phyloP scores from a whole-genome alignment of 2,888 invertebrate genomes.

The Drepanosiphum platanoidis region DNA sequence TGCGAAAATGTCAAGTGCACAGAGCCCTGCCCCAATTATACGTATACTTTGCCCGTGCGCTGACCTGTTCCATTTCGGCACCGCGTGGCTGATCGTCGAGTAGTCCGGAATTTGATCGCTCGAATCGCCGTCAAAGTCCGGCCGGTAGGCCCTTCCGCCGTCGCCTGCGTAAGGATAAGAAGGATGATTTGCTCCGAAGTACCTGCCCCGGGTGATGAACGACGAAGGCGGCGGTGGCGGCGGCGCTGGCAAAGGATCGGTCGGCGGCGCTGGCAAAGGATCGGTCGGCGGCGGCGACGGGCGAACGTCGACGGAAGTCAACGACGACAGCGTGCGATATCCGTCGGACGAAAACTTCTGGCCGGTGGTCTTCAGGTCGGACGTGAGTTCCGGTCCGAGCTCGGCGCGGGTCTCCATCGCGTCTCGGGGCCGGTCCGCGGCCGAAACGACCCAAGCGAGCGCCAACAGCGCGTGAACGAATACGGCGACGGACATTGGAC shows the following conservation, averaged over 20 bases:
- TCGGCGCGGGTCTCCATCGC: background rate
- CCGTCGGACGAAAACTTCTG: slow-evolving; percentile 18
- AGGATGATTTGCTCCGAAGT: background rate
- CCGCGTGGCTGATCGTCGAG: background rate
- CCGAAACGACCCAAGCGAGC: background rate
- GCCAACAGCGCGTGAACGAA: background rate
- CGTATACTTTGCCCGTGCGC: background rate
- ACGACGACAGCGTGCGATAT: slow-evolving; percentile 1
- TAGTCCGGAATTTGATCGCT: background rate
- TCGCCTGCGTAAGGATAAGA: background rate
- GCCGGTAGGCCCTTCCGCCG: background rate
- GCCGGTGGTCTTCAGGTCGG: slow-evolving; percentile 1
- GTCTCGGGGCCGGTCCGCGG: slow-evolving; percentile 1
- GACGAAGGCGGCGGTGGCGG: background rate
- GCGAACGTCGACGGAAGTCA: background rate
- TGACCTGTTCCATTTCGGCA: slow-evolving; percentile 23
- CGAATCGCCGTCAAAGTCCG: background rate
- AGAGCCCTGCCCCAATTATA: too few species aligned
- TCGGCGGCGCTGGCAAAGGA: background rate
- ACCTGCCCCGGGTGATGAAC: background rate
- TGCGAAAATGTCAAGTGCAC: too few species aligned
- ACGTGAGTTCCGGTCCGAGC: background rate
- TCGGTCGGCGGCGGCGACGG: background rate
- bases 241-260: background rate
- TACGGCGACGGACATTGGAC: background rate